Evolutionary conservation across 1,140 invertebrate species (phyloP).

Genomic region (Cyphomyrmex costatus): DNA sequence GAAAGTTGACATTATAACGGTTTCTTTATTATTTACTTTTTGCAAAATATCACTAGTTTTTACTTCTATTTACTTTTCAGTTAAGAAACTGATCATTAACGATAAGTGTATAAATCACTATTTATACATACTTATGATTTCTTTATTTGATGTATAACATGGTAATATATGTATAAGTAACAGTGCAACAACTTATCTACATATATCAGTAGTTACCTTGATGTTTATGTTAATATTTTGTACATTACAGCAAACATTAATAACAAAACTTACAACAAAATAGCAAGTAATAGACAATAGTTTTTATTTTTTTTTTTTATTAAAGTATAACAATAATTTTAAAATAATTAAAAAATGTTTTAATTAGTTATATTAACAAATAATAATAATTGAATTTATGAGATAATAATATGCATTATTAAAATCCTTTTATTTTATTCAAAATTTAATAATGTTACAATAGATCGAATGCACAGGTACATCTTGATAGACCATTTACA

Average conservation of each 20-base stretch:
- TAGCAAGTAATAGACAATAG: neutral
- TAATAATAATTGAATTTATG: neutral
- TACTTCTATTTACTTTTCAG: neutral
- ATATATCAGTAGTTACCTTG: neutral
- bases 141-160: neutral
- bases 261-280: neutral
- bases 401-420: neutral
- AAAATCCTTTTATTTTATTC: neutral
- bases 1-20: neutral
- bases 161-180: neutral
- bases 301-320: neutral
- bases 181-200: neutral
- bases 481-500: neutral
- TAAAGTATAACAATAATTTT: neutral
- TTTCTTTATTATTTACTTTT: constrained; percentile 3
- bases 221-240: neutral
- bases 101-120: neutral
- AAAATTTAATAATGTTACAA: neutral
- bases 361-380: neutral
- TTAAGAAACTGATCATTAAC: neutral
- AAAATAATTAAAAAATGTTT: neutral
- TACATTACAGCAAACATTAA: neutral
- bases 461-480: neutral
- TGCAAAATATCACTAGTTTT: constrained; percentile 2
- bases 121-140: neutral